Conservation (phyloP, 2,888 invertebrate genomes). For the Dendrolimus pini region DNA sequence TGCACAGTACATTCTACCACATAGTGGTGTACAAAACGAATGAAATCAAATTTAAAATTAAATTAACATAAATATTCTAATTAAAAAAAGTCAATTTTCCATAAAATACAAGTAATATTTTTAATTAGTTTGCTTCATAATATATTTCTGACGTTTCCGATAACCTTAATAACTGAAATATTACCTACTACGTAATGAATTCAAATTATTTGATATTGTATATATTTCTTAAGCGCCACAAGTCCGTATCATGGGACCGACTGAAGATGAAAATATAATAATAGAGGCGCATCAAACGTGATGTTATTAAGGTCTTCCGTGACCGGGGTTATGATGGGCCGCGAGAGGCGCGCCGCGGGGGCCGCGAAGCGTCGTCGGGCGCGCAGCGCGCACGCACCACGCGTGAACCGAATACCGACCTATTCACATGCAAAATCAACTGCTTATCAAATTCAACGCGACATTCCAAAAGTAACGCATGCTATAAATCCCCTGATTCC, state of each 20-base stretch:
- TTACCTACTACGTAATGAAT: neutral
- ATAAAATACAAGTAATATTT: too few relatives aligned
- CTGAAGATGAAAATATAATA: conserved; percentile 75
- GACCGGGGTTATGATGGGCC: conserved; percentile 52
- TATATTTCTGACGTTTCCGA: neutral
- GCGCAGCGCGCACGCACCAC: conserved; percentile 52
- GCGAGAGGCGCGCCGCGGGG: conserved; percentile 7
- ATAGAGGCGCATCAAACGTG: conserved; percentile 77
- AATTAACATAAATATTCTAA: too few relatives aligned
- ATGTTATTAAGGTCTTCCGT: conserved; percentile 73
- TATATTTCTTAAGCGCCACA: conserved; percentile 33
- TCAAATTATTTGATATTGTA: neutral
- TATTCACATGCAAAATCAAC: conserved; percentile 66
- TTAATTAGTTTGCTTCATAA: neutral
- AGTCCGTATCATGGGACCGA: conserved; percentile 62
- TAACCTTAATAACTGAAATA: neutral
- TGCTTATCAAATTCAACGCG: conserved; percentile 41
- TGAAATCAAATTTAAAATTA: too few relatives aligned
- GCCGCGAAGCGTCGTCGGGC: conserved; percentile 7
- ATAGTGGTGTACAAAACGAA: too few relatives aligned
- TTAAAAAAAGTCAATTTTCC: too few relatives aligned
- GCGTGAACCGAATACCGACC: conserved; percentile 58
- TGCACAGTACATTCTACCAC: too few relatives aligned
- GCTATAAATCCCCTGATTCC: conserved; percentile 36
- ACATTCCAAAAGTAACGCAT: conserved; percentile 33